Evolutionary conservation across 2,888 invertebrate genomes (phyloP).

Genomic region (Rugalucina vietnamica): DNA sequence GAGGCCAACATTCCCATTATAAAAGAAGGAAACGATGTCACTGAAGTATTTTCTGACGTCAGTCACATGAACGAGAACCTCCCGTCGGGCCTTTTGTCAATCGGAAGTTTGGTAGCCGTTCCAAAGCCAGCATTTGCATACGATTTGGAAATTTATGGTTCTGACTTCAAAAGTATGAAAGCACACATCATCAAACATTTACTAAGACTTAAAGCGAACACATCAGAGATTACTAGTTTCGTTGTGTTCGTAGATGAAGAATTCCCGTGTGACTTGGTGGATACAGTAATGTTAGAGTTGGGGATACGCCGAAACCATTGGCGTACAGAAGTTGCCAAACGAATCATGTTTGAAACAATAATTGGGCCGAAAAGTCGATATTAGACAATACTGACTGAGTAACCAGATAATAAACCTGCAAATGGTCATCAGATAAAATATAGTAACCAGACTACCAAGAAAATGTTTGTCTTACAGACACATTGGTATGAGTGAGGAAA

Average conservation of each 20-base stretch:
- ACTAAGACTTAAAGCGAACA: background rate
- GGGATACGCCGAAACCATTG: too few relatives aligned
- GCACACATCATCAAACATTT: background rate
- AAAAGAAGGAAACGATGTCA: background rate
- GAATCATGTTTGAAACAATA: too few relatives aligned
- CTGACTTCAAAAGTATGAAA: background rate
- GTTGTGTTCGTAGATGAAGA: background rate
- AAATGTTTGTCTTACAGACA: too few relatives aligned
- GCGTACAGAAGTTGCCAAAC: too few relatives aligned
- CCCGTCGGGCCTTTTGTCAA: background rate
- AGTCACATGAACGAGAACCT: background rate
- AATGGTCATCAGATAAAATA: too few relatives aligned
- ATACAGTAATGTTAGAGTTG: too few relatives aligned
- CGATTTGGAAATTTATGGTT: background rate
- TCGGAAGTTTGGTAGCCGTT: background rate
- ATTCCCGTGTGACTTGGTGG: too few relatives aligned
- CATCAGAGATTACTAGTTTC: background rate
- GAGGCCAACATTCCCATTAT: background rate
- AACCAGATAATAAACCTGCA: too few relatives aligned
- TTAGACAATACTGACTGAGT: too few relatives aligned
- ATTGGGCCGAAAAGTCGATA: too few relatives aligned
- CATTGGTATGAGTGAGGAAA: too few relatives aligned
- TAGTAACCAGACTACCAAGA: too few relatives aligned
- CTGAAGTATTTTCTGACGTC: background rate
- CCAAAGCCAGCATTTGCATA: background rate